A percentile compares a stretch with the other conserved stretches of the same genome.
These are phyloP conservation scores for Resseliella maxima DNA, from an alignment of 2,888 invertebrate genomes.

Conservation along the genomic window DNA sequence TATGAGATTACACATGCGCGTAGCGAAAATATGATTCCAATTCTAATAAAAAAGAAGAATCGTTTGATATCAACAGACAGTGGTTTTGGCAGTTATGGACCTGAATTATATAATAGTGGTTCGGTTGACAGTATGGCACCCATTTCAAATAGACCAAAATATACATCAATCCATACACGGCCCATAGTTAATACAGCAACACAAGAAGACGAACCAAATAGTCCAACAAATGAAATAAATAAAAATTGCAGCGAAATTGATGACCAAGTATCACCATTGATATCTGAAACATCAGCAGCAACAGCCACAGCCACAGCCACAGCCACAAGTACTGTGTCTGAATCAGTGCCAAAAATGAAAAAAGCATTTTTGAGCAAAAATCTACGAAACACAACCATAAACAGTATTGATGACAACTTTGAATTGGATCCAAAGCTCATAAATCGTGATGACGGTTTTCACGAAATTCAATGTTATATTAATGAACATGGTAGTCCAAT, in stretches of 20 bases:
- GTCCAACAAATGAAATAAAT: neutral
- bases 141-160: neutral
- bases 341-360: neutral
- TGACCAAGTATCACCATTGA: neutral
- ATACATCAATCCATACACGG: neutral
- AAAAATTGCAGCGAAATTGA: neutral
- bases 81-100: slow-evolving; percentile 65
- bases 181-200: neutral
- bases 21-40: slow-evolving; percentile 4
- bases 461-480: slow-evolving; percentile 67
- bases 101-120: slow-evolving; percentile 21
- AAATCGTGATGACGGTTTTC: slow-evolving; percentile 66
- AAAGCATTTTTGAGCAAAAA: neutral
- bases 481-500: slow-evolving; percentile 67
- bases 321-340: neutral
- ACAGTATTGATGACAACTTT: slow-evolving; percentile 57
- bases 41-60: slow-evolving; percentile 39
- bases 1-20: neutral
- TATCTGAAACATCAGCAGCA: neutral
- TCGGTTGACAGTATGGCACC: slow-evolving; percentile 45
- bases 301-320: no score
- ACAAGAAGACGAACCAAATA: neutral
- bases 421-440: slow-evolving; percentile 65
- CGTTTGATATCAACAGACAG: slow-evolving; percentile 65
- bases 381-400: neutral